phyloP scores from a whole-genome alignment of 37 sponge, comb jelly and placozoan species.

The Cliona cf. orientalis region DNA sequence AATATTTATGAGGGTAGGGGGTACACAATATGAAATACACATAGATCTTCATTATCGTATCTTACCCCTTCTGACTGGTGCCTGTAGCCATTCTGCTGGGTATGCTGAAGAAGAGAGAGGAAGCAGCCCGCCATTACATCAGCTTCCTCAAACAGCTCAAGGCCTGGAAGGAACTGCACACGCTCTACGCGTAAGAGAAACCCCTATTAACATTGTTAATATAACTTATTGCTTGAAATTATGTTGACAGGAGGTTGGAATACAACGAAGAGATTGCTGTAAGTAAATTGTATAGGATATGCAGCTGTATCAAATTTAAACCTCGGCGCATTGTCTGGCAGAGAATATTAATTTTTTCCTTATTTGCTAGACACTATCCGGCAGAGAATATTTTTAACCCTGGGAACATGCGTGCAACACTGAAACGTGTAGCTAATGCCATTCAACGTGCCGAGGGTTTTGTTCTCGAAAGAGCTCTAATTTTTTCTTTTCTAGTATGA shows the following conservation, averaged over 20 bases:
- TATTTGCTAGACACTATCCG: too few species aligned
- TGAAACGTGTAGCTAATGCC: too few species aligned
- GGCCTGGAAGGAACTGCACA: slow-evolving; percentile 49
- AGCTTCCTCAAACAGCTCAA: slow-evolving; percentile 59
- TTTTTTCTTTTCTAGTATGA: background rate
- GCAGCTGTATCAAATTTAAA: too few species aligned
- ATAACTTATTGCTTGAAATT: background rate
- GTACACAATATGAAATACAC: background rate
- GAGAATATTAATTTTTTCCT: too few species aligned
- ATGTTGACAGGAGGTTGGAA: slow-evolving; percentile 13
- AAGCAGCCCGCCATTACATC: slow-evolving; percentile 55
- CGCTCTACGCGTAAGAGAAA: slow-evolving; percentile 38
- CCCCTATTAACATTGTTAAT: background rate
- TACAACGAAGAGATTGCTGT: slow-evolving; percentile 18
- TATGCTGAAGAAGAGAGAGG: slow-evolving; percentile 23
- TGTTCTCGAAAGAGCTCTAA: background rate
- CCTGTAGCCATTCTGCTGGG: slow-evolving; percentile 15
- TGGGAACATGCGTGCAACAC: too few species aligned
- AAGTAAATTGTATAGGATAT: background rate
- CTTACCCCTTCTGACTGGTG: too few species aligned
- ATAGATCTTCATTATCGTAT: background rate
- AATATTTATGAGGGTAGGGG: too few species aligned
- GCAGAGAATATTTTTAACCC: too few species aligned
- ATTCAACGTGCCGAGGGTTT: slow-evolving; percentile 1
- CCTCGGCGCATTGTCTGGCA: too few species aligned